phyloP scores from a whole-genome alignment of 2,797 vertebrate species.

The Poeciliopsis paucimaculata region DNA sequence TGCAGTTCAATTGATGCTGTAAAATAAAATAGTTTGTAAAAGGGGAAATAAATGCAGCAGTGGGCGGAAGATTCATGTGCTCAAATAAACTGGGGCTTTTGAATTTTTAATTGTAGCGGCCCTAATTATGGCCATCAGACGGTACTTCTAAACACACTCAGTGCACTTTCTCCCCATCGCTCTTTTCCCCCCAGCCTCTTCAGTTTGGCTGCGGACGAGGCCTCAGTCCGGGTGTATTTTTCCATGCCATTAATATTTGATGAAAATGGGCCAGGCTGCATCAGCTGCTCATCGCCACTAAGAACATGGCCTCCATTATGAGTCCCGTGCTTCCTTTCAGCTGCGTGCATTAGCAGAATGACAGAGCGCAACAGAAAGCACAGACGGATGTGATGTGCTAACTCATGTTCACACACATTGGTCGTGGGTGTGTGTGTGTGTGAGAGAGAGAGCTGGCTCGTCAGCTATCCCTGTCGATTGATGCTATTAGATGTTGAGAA shows the following conservation, averaged over 20 bases:
- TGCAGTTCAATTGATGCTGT: slow-evolving; percentile 89
- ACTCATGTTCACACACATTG: slow-evolving; percentile 23
- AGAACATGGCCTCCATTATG: slow-evolving; percentile 97
- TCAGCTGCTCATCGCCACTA: slow-evolving; percentile 96
- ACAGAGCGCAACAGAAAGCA: slow-evolving; percentile 89
- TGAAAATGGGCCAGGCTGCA: slow-evolving; percentile 99
- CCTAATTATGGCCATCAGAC: slow-evolving; percentile 99
- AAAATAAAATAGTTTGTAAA: slow-evolving; percentile 99
- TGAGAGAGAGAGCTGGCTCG: slow-evolving; percentile 75
- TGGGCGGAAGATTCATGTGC: slow-evolving; percentile 95
- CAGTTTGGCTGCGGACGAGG: slow-evolving; percentile 72
- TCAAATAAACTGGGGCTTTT: slow-evolving; percentile 99
- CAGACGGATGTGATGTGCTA: slow-evolving; percentile 49
- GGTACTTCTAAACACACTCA: slow-evolving; percentile 97
- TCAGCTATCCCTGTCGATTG: slow-evolving; percentile 94
- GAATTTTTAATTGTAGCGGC: slow-evolving; percentile 99
- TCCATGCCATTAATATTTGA: slow-evolving; percentile 99
- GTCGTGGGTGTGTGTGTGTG: slow-evolving; percentile 29
- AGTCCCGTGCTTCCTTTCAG: slow-evolving; percentile 93
- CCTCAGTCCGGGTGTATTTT: slow-evolving; percentile 94
- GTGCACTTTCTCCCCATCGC: slow-evolving; percentile 88
- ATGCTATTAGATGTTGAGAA: slow-evolving; percentile 98
- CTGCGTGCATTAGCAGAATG: slow-evolving; percentile 94
- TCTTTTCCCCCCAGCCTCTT: slow-evolving; percentile 85
- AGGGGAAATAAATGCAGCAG: slow-evolving; percentile 94